A percentile compares a stretch with the other conserved stretches of the same genome.
phyloP scores from a whole-genome alignment of 2,113 vertebrate genomes.

The Phaethornis superciliosus region DNA sequence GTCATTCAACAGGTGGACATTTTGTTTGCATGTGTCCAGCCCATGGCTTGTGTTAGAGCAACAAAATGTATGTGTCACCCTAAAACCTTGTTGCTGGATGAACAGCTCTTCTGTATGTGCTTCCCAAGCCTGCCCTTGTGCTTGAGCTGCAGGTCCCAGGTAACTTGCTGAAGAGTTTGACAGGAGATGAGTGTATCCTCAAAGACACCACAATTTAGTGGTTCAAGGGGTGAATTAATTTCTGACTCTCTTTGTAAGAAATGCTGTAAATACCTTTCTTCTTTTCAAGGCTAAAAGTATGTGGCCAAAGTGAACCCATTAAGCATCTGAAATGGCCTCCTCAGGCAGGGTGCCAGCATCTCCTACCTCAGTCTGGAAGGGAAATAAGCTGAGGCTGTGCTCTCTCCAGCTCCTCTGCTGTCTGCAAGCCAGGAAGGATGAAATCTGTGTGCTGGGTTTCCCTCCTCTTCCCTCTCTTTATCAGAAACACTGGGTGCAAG shows the following conservation, averaged over 20 bases:
- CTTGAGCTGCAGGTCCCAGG: background rate
- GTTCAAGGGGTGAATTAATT: background rate
- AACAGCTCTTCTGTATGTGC: background rate
- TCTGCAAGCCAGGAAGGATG: background rate
- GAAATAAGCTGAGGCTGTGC: background rate
- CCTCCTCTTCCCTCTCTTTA: background rate
- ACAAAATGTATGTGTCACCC: rapidly evolving
- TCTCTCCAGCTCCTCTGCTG: background rate
- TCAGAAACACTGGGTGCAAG: background rate
- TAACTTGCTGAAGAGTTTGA: background rate
- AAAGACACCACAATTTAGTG: background rate
- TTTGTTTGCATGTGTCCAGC: background rate
- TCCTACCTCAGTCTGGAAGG: background rate
- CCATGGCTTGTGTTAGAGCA: background rate
- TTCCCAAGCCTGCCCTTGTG: background rate
- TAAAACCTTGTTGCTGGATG: background rate
- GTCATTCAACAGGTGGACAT: background rate
- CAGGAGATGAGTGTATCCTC: background rate
- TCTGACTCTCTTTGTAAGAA: background rate
- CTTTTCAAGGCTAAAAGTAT: background rate
- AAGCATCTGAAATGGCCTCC: background rate
- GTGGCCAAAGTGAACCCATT: background rate
- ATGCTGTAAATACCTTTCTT: background rate
- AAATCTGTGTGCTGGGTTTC: background rate
- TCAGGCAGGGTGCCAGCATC: background rate